Conservation (phyloP, 2,888 invertebrate species). For the Xestia c-nigrum region DNA sequence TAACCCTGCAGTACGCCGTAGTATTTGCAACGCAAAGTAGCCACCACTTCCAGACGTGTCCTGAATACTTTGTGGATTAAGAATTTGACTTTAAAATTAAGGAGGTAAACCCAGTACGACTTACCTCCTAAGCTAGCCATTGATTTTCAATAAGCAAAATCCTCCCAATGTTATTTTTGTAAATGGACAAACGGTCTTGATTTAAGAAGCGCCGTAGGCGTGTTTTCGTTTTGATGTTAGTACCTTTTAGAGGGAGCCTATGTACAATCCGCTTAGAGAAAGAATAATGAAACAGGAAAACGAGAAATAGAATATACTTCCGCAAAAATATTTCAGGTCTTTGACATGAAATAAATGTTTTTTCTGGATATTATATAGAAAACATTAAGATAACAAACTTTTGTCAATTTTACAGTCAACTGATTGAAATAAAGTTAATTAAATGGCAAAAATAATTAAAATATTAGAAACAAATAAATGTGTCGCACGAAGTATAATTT, state of each 20-base stretch:
- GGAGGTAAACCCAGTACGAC: conserved; percentile 79
- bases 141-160: conserved; percentile 76
- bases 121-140: conserved; percentile 75
- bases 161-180: conserved; percentile 68
- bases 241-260: conserved; percentile 16
- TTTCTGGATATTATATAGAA: too few species aligned
- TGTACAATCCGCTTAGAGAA: conserved; percentile 29
- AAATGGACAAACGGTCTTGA: conserved; percentile 49
- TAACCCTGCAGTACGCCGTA: conserved; percentile 64
- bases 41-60: conserved; percentile 72
- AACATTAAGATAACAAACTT: too few species aligned
- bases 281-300: not conserved
- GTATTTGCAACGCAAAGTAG: conserved; percentile 81
- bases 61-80: conserved; percentile 82
- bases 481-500: too few species aligned
- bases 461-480: too few species aligned
- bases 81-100: conserved; percentile 87
- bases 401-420: too few species aligned
- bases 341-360: too few species aligned
- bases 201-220: conserved; percentile 25
- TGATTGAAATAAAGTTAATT: too few species aligned
- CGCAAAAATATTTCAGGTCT: too few species aligned
- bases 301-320: not conserved
- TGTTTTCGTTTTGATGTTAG: conserved; percentile 16
- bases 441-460: too few species aligned